Base-by-base conservation (phyloP, 2,888 invertebrate species). In the Drosophila nr. perissopoda region DNA sequence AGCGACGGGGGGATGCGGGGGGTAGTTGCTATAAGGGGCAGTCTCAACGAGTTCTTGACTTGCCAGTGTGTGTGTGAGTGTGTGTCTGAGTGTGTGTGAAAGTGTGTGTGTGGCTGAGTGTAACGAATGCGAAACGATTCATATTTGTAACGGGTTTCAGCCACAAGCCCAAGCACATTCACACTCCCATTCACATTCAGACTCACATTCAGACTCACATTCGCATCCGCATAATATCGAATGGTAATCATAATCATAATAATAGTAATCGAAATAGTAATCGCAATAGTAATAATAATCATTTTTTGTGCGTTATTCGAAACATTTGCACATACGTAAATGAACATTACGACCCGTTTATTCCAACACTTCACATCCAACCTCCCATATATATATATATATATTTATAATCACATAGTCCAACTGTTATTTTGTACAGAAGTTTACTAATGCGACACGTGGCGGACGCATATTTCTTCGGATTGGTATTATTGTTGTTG, bases 191-290 rank as follows among this genome's bases (percentile, higher is more conserved):
- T 10, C 34, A 36, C 36, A 36, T 33, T 33, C 53, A 21, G 51
- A 51, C 49, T 4, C 25, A 31, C 49, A 34, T 36, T 13, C 42
- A 49, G 61, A 59, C 70, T 2, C 7, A 21, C 53, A 51, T 53
- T 13, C 42, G 45, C 42, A 36, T 33, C 25, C 63, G 60, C 69
- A 62, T 75, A 73, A 87, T 72, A 85, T 89, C 87, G 88, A 85
- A 85, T 82, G 78, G 89, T 87, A 89, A 85, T 85, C 85, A 89
- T 89, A 89, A 89, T 86, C 90, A 87, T 87, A 86, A 86, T 89
- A 87, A 86, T 82, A 87, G 85, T 87, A 84, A 85, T 79, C 69
- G 76, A 60, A 76, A 79, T 85, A 66, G 83, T 69, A 81, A 77
- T 79, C 69, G 48, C 76, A 78, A 78, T 76, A 31, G 59, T 66